phyloP scores from a whole-genome alignment of 35 echinoderm and acorn worm species.

The Anneissia japonica region DNA sequence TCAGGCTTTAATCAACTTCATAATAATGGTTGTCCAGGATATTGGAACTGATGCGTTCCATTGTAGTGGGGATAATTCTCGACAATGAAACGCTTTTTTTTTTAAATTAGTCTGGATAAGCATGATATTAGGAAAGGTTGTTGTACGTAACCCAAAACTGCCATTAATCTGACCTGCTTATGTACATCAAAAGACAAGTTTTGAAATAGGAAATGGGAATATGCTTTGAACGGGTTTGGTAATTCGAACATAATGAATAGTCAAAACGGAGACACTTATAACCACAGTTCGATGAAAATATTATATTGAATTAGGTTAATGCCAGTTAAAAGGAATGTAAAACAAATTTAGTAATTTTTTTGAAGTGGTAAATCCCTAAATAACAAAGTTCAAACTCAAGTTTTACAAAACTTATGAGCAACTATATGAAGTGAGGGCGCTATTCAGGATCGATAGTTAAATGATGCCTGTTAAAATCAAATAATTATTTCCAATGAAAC shows the following conservation, averaged over 20 bases:
- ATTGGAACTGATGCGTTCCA: neutral
- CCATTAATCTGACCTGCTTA: neutral
- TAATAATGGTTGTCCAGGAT: neutral
- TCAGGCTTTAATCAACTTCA: neutral
- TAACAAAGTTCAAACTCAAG: too few relatives aligned
- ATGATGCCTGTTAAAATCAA: too few relatives aligned
- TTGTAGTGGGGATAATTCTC: neutral
- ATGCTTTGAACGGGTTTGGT: neutral
- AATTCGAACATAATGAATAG: neutral
- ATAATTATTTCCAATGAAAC: too few relatives aligned
- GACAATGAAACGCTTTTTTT: neutral
- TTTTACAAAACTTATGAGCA: too few relatives aligned
- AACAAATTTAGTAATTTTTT: too few relatives aligned
- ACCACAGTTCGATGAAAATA: too few relatives aligned
- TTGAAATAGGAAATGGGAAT: neutral
- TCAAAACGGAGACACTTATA: neutral
- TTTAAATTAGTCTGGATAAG: neutral
- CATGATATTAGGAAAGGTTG: neutral
- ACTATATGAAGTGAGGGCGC: too few relatives aligned
- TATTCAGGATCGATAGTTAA: too few relatives aligned
- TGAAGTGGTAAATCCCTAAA: too few relatives aligned
- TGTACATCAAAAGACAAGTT: neutral
- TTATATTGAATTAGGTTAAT: too few relatives aligned
- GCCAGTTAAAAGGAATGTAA: too few relatives aligned
- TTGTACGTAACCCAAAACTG: neutral